Conservation (phyloP, 2,113 vertebrate species). For the Dunckerocampus dactyliophorus region DNA sequence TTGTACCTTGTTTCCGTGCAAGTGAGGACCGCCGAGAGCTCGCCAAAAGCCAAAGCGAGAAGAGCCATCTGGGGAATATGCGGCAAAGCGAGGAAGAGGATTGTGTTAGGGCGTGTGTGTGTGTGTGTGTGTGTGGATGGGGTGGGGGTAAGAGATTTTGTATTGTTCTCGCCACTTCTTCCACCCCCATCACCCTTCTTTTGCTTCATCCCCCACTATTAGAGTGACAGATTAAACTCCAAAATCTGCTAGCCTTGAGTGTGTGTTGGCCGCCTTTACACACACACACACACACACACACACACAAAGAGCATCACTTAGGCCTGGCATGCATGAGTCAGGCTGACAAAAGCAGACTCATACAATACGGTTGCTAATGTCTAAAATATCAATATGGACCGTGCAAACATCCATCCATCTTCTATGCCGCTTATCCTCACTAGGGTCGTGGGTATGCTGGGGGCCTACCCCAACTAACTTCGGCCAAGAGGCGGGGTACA, state of each 20-base stretch:
- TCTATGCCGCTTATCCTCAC: no score
- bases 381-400: slow-evolving; percentile 35
- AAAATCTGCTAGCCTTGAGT: slow-evolving; percentile 39
- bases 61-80: slow-evolving; percentile 32
- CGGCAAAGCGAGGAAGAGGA: neutral
- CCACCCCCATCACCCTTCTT: neutral
- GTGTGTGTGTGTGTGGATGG: neutral
- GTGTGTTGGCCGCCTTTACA: slow-evolving; percentile 22
- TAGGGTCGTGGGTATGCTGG: no score
- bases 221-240: slow-evolving; percentile 60
- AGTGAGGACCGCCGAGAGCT: slow-evolving; percentile 35
- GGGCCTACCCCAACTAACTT: no score
- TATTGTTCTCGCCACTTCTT: slow-evolving; percentile 48
- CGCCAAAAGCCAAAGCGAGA: slow-evolving; percentile 30
- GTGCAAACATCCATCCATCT: slow-evolving; percentile 2
- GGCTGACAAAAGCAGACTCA: slow-evolving; percentile 34
- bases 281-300: slow-evolving; percentile 24
- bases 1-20: slow-evolving; percentile 68
- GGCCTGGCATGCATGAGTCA: slow-evolving; percentile 32
- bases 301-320: slow-evolving; percentile 31
- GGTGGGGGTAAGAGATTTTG: slow-evolving; percentile 30
- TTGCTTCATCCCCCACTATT: slow-evolving; percentile 37
- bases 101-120: no score
- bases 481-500: no score
- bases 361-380: slow-evolving; percentile 12